These are phyloP conservation scores for Phrynocephalus vlangalii DNA, from an alignment of 2,797 vertebrate genomes.

Conservation along the genomic window DNA sequence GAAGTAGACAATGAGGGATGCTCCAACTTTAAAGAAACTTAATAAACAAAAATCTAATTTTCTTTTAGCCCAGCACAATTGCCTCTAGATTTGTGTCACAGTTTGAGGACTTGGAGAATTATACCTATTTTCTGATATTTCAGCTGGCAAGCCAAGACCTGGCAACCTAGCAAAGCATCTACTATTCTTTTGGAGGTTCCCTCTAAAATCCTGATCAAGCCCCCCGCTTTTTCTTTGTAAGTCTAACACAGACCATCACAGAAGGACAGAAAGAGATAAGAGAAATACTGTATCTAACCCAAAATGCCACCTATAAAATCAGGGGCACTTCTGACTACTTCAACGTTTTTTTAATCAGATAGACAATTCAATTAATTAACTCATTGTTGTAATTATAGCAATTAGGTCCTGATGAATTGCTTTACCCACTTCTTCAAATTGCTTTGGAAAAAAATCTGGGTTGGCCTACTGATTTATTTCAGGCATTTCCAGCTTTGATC, in stretches of 20 bases:
- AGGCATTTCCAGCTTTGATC: conserved; percentile 57
- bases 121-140: no score
- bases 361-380: neutral
- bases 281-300: neutral
- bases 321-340: neutral
- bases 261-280: neutral
- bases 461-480: conserved; percentile 55
- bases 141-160: no score
- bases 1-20: no score
- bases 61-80: no score
- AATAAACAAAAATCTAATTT: no score
- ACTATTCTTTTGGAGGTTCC: neutral
- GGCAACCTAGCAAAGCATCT: neutral
- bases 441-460: conserved; percentile 15
- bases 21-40: no score
- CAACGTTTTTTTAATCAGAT: neutral
- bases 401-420: neutral
- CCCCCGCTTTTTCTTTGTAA: neutral
- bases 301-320: neutral
- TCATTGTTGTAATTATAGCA: no score
- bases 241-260: neutral
- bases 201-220: neutral
- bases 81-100: no score
- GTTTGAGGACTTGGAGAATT: no score
- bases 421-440: neutral